Evolutionary conservation across 1,140 invertebrate species (phyloP).

Genomic region (Acromyrmex heyeri): DNA sequence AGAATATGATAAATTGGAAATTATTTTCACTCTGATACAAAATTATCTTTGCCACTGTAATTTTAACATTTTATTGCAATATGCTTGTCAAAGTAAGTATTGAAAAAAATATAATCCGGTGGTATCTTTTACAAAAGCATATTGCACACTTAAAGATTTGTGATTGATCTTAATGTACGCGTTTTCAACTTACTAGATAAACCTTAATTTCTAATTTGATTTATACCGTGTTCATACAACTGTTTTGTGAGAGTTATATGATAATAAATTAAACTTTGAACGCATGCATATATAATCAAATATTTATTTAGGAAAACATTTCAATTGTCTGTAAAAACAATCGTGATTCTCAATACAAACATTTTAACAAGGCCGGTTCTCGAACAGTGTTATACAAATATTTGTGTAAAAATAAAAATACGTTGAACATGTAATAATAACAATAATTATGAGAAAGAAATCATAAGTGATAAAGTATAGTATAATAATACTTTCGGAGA

Average conservation of each 20-base stretch:
- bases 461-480: constrained; percentile 26
- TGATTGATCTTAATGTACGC: not conserved
- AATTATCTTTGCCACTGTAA: constrained; percentile 5
- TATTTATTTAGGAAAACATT: constrained; percentile 5
- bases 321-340: not conserved
- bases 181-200: not conserved
- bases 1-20: not conserved
- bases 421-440: constrained; percentile 12
- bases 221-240: constrained; percentile 12
- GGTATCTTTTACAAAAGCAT: constrained; percentile 1
- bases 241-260: not conserved
- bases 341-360: not conserved
- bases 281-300: not conserved
- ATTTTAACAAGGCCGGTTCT: constrained; percentile 31
- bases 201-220: constrained; percentile 55
- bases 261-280: constrained; percentile 54
- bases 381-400: constrained; percentile 40
- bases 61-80: constrained; percentile 9
- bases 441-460: constrained; percentile 22
- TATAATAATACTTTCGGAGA: constrained; percentile 46
- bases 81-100: not conserved
- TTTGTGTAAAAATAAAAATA: constrained; percentile 30
- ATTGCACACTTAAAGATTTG: constrained; percentile 10
- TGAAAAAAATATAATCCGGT: constrained; percentile 23
- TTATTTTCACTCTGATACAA: not conserved